phyloP scores from a whole-genome alignment of 2,888 invertebrate species.

The Mythimna impura region DNA sequence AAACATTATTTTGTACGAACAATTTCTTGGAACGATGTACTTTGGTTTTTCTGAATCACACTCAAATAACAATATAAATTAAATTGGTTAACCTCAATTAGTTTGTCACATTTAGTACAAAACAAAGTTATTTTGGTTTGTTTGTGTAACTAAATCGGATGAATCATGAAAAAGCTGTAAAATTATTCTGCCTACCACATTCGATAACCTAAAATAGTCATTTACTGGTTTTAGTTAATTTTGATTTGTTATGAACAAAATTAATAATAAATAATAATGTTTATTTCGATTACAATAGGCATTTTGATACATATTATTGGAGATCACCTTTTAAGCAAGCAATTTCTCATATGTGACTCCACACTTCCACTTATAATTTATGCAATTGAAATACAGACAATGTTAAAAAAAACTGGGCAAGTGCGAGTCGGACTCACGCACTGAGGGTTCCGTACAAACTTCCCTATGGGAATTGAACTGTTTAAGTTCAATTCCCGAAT shows the following conservation, averaged over 20 bases:
- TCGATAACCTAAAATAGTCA: slow-evolving; percentile 2
- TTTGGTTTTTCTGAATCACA: slow-evolving; percentile 2
- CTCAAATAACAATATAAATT: background rate
- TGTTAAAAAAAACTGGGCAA: too few species aligned
- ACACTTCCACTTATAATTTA: too few species aligned
- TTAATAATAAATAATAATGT: slow-evolving; percentile 12
- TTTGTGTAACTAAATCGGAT: background rate
- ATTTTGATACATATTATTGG: too few species aligned
- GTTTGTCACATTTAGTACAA: background rate
- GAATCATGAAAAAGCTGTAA: slow-evolving; percentile 8
- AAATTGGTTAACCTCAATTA: background rate
- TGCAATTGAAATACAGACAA: too few species aligned
- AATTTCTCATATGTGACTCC: too few species aligned
- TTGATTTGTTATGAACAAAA: slow-evolving; percentile 3
- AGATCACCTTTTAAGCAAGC: too few species aligned
- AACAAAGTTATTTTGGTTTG: background rate
- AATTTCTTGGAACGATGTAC: background rate
- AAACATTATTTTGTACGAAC: slow-evolving; percentile 13
- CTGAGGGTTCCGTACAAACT: too few species aligned
- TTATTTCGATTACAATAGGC: too few species aligned
- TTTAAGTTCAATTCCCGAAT: too few species aligned
- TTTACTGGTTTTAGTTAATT: slow-evolving; percentile 16
- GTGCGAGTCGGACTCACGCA: too few species aligned
- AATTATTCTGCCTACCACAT: slow-evolving; percentile 22
- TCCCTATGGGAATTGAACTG: too few species aligned